A percentile compares a stretch with the other conserved stretches of the same genome.
Conservation (phyloP, 1,140 invertebrate species). For the Magallana ariakensis region DNA sequence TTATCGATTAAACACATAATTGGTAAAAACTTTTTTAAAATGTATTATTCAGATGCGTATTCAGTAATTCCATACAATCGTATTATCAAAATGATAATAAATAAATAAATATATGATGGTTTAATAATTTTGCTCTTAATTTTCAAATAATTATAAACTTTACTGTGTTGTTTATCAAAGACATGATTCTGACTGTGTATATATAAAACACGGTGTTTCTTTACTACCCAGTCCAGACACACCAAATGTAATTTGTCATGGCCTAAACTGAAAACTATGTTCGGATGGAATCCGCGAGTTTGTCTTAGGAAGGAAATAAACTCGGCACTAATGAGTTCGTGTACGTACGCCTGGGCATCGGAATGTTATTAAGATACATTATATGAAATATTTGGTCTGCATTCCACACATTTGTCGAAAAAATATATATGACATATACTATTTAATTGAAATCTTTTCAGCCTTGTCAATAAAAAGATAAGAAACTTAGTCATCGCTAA, state of each 20-base stretch:
- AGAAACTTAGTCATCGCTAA: not conserved
- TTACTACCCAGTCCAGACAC: not conserved
- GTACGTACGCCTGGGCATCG: not conserved
- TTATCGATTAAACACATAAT: too few species aligned
- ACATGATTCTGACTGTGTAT: not conserved
- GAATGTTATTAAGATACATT: constrained; percentile 29
- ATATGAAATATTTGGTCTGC: not conserved
- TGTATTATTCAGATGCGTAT: too few species aligned
- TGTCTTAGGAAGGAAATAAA: not conserved
- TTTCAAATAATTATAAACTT: too few species aligned
- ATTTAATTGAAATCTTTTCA: not conserved
- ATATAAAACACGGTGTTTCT: not conserved
- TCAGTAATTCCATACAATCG: too few species aligned
- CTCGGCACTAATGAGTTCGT: not conserved
- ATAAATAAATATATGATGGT: too few species aligned
- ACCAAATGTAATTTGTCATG: not conserved
- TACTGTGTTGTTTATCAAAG: not conserved
- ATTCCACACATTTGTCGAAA: constrained; percentile 22
- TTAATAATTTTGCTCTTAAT: too few species aligned
- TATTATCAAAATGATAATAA: too few species aligned
- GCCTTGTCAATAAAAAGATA: not conserved
- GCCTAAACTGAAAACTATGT: constrained; percentile 24
- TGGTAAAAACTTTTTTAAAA: too few species aligned
- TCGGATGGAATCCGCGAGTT: not conserved
- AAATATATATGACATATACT: not conserved